A percentile compares a stretch with the other conserved stretches of the same genome.
These are phyloP conservation scores for Patiria pectinifera DNA, from an alignment of 53 echinoderm and acorn worm genomes.

Conservation along the genomic window DNA sequence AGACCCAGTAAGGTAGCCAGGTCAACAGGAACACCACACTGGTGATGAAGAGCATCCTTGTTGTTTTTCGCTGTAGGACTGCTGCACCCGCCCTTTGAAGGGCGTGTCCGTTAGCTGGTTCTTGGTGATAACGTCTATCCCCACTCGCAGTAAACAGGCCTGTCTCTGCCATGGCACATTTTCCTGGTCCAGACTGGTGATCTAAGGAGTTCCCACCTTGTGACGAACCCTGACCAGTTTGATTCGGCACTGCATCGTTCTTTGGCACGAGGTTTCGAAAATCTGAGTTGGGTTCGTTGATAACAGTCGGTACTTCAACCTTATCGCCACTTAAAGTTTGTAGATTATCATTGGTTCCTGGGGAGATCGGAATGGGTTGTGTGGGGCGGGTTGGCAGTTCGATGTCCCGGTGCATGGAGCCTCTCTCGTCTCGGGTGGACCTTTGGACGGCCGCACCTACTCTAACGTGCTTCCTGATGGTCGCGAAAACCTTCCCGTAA, in stretches of 20 bases:
- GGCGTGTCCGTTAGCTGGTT: neutral
- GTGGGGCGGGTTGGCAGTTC: too few species aligned
- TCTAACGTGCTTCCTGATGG: neutral
- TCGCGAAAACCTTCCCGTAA: neutral
- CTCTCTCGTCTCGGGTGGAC: too few species aligned
- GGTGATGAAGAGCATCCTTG: too few species aligned
- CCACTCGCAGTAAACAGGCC: neutral
- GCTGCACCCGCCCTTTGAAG: neutral
- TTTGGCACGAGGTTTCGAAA: neutral
- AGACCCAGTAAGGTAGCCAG: neutral
- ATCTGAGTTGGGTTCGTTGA: neutral
- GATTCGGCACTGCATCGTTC: neutral
- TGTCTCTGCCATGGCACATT: neutral
- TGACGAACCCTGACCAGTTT: neutral
- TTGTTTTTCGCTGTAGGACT: too few species aligned
- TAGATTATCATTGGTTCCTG: neutral
- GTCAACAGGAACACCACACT: too few species aligned
- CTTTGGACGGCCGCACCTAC: too few species aligned
- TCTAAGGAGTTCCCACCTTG: neutral
- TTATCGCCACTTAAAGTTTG: neutral
- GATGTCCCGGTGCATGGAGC: neutral
- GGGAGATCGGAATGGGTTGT: too few species aligned
- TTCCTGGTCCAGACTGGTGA: neutral
- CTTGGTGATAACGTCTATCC: neutral
- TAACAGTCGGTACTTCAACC: neutral